Conservation (phyloP, 53 echinoderm and acorn worm species). For the Holothuria scabra region DNA sequence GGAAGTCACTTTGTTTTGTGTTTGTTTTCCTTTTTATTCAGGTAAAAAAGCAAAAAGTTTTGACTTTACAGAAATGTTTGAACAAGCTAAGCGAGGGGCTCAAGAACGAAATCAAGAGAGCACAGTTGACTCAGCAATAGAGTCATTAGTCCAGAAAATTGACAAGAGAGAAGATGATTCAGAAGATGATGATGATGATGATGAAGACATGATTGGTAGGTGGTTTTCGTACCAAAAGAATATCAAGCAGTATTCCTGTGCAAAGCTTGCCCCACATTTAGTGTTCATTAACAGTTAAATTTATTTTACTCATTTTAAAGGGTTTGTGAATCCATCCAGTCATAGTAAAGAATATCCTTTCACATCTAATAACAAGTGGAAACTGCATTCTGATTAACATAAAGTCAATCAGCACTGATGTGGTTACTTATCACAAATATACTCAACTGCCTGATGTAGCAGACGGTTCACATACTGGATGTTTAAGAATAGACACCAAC, state of each 20-base stretch:
- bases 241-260: neutral
- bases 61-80: slow-evolving; percentile 90
- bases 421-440: too few relatives aligned
- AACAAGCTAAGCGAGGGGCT: slow-evolving; percentile 83
- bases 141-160: neutral
- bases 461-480: too few relatives aligned
- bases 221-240: neutral
- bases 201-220: slow-evolving; percentile 75
- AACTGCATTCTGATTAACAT: too few relatives aligned
- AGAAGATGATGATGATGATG: slow-evolving; percentile 72
- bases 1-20: too few relatives aligned
- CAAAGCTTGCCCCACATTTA: neutral
- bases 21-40: neutral
- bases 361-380: too few relatives aligned
- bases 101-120: slow-evolving; percentile 54
- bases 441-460: too few relatives aligned
- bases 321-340: too few relatives aligned
- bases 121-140: slow-evolving; percentile 13
- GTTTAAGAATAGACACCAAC: too few relatives aligned
- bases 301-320: too few relatives aligned
- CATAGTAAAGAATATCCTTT: too few relatives aligned
- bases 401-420: too few relatives aligned
- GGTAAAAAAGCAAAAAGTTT: slow-evolving; percentile 80
- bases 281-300: too few relatives aligned
- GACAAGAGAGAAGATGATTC: slow-evolving; percentile 33